Evolutionary conservation across 2,797 vertebrate species (phyloP).

Genomic region (Sebastes cheni): DNA sequence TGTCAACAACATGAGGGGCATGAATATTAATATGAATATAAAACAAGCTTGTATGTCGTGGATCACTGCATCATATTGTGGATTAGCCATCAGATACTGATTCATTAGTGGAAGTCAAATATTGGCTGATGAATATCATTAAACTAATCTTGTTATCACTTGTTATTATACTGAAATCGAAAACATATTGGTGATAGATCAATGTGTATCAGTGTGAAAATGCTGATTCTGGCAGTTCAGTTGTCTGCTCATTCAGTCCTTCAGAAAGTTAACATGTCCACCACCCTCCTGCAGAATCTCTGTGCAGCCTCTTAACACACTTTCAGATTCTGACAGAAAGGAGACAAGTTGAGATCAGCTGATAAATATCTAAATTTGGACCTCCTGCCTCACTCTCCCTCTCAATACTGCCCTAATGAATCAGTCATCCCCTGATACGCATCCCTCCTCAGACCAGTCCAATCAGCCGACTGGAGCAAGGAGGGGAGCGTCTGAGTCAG

Average conservation of each 20-base stretch:
- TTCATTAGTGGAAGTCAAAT: conserved; percentile 5
- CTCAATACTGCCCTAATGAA: conserved; percentile 45
- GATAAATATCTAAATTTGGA: conserved; percentile 42
- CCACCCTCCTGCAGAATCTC: background rate
- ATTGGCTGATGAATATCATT: background rate
- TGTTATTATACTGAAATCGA: background rate
- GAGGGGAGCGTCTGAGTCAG: conserved; percentile 11
- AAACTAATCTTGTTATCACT: background rate
- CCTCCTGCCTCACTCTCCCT: conserved; percentile 14
- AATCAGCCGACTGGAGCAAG: conserved; percentile 20
- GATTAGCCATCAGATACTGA: background rate
- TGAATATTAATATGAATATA: background rate
- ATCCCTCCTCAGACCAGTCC: conserved; percentile 34
- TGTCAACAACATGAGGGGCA: background rate
- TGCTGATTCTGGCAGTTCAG: background rate
- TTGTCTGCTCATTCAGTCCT: background rate
- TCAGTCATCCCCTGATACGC: conserved; percentile 32
- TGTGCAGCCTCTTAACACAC: background rate
- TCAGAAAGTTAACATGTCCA: background rate
- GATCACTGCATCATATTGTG: background rate
- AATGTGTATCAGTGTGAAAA: background rate
- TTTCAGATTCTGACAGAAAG: background rate
- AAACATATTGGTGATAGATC: background rate
- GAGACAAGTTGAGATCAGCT: conserved; percentile 8
- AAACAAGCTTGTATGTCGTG: background rate